Conservation (phyloP, 2,797 vertebrate genomes). For the Rhyacichthys aspro region DNA sequence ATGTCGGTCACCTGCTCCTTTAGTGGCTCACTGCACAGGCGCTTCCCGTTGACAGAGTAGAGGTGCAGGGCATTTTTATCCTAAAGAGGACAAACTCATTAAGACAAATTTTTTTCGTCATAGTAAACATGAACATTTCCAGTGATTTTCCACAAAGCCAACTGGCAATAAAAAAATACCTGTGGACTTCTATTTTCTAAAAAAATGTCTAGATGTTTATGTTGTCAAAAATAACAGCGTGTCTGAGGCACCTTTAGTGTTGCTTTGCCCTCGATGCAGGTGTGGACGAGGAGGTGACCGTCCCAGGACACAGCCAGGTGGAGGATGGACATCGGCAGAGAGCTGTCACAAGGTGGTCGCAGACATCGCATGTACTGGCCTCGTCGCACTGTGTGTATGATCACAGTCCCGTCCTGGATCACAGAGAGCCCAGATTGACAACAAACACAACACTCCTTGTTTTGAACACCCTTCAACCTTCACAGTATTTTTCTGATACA, state of each 20-base stretch:
- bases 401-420: conserved; percentile 90
- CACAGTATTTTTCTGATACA: no score
- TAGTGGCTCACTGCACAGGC: conserved; percentile 86
- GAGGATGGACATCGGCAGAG: conserved; percentile 87
- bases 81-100: conserved; percentile 62
- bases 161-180: no score
- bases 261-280: conserved; percentile 90
- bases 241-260: conserved; percentile 85
- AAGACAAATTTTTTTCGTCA: no score
- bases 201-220: no score
- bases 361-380: conserved; percentile 93
- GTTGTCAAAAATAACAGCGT: neutral
- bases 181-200: no score
- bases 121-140: no score
- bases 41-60: conserved; percentile 94
- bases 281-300: conserved; percentile 92
- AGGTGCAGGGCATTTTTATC: conserved; percentile 94
- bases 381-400: conserved; percentile 89
- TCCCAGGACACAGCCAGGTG: conserved; percentile 93
- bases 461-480: neutral
- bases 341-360: conserved; percentile 90
- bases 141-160: no score
- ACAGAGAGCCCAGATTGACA: neutral
- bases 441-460: neutral
- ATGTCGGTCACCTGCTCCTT: conserved; percentile 94